phyloP scores from a whole-genome alignment of 2,888 invertebrate genomes.

The Torymus texanus region DNA sequence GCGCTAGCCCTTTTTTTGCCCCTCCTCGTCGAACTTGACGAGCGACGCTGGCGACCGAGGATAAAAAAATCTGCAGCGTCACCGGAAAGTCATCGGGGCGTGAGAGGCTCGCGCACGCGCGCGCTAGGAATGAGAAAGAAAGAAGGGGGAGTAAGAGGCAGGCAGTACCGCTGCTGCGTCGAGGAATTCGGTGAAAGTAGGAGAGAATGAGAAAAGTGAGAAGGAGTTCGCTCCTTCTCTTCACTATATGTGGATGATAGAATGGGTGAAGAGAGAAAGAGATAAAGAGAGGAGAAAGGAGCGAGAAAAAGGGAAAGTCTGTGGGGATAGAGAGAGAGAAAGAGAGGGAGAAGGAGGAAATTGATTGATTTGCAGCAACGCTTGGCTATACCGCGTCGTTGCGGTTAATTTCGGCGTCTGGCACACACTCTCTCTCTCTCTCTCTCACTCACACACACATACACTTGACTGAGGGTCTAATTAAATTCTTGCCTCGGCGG shows the following conservation, averaged over 20 bases:
- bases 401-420: conserved; percentile 13
- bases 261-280: not conserved
- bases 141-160: conserved; percentile 14
- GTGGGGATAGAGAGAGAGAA: not conserved
- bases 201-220: conserved; percentile 22
- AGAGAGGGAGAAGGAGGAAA: conserved; percentile 8
- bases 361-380: conserved; percentile 51
- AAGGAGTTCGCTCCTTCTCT: not conserved
- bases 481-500: too few relatives aligned
- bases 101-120: not conserved
- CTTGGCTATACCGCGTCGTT: conserved; percentile 21
- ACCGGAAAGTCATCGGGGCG: conserved; percentile 49
- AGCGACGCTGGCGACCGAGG: not conserved
- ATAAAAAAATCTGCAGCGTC: conserved; percentile 56
- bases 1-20: not conserved
- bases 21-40: conserved; percentile 42
- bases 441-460: not conserved
- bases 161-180: not conserved
- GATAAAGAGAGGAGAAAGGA: conserved; percentile 32
- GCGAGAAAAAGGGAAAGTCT: not conserved
- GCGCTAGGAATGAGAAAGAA: conserved; percentile 10
- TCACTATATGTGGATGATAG: too few relatives aligned
- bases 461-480: too few relatives aligned
- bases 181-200: not conserved
- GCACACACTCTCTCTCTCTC: not conserved